phyloP scores from a whole-genome alignment of 1,140 invertebrate genomes.

The Saccostrea cuccullata region DNA sequence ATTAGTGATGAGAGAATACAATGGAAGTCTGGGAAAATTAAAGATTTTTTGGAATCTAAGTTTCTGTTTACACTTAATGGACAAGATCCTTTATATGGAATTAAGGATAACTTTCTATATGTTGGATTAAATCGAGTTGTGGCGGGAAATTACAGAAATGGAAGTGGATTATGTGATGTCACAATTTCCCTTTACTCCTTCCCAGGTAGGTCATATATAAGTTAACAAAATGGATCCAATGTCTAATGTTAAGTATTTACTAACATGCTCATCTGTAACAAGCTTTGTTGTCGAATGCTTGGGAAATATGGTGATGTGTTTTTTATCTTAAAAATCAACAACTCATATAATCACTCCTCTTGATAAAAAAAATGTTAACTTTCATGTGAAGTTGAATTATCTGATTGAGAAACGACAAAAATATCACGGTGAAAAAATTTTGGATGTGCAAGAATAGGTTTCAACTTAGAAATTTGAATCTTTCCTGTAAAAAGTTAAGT shows the following conservation, averaged over 20 bases:
- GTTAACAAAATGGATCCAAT: not conserved
- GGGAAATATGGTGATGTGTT: conserved; percentile 10
- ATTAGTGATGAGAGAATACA: conserved; percentile 74
- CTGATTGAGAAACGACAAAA: not conserved
- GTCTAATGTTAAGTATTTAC: not conserved
- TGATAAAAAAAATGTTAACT: not conserved
- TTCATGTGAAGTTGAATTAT: not conserved
- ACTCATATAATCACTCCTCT: not conserved
- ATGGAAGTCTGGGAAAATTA: conserved; percentile 67
- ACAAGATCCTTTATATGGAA: conserved; percentile 66
- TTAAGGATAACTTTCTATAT: conserved; percentile 68
- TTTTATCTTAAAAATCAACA: not conserved
- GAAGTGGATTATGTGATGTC: conserved; percentile 74
- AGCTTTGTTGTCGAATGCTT: not conserved
- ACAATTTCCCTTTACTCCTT: conserved; percentile 67
- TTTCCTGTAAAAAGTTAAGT: not conserved
- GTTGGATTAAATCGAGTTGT: conserved; percentile 76
- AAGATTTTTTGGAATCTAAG: conserved; percentile 71
- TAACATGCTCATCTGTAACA: not conserved
- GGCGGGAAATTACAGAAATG: conserved; percentile 70
- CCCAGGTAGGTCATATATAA: not conserved
- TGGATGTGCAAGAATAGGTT: not conserved
- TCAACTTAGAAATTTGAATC: not conserved
- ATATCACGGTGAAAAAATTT: not conserved
- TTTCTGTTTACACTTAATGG: conserved; percentile 72